Base-by-base conservation (phyloP, 2,888 invertebrate species). In the Eurois occulta region DNA sequence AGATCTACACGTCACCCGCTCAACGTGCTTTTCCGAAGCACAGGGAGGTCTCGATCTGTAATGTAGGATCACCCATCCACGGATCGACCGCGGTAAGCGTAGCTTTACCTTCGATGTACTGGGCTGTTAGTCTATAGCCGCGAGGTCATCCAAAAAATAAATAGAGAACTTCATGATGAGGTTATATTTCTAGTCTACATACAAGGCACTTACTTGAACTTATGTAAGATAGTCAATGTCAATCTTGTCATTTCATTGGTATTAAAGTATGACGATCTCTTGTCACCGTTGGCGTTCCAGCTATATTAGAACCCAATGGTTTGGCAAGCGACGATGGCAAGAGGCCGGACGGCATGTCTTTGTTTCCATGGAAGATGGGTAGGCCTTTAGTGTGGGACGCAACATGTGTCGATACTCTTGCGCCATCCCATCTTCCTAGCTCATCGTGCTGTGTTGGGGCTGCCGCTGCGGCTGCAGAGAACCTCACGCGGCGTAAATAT, bases 191-290 rank as follows among this genome's bases (percentile, higher is more conserved):
- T 13, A 24, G 5, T 62, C 24, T 5, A 24, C 35, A 64, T 64
- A 38, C 4, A 41, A 52, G 32, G n/a, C 35, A 43, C 6, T 13
- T 46, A 46, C 58, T 58, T 55, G 6, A 35, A 38, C 13, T 32
- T 75, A 48, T 48, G 21, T 64, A 41, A 32, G n/a, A 77, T 67
- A 38, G 38, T 32, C 55, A 80, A 65, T 77, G 60, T 41, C 46
- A 41, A 72, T 48, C 48, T 32, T 21, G 21, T 46, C 0, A 62
- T 43, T 64, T 67, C n/a, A 52, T 35, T 66, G 28, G 10, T 18
- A 55, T 55, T n/a, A 55, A 65, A 55, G 6, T 32, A 52, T 43
- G 32, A n/a, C n/a, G n/a, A n/a, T n/a, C n/a, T n/a, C n/a, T n/a
- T n/a, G n/a, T n/a, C n/a, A n/a, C n/a, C n/a, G n/a, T n/a, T n/a